Evolutionary conservation across 2,113 vertebrate genomes (phyloP).

Genomic region (Athene noctua): DNA sequence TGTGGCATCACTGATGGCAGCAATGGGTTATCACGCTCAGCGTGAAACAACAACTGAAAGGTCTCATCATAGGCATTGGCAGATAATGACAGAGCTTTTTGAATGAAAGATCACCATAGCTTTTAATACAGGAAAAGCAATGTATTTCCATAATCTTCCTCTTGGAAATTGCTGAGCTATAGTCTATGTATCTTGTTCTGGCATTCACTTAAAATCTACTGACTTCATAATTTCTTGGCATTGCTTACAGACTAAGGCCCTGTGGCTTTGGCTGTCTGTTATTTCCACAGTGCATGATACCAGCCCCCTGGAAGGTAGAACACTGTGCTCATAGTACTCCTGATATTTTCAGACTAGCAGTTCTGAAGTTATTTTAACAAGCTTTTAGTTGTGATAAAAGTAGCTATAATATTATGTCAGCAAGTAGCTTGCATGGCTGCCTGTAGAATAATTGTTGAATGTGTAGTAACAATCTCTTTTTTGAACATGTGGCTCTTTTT

Average conservation of each 20-base stretch:
- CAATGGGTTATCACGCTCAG: background rate
- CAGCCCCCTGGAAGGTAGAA: background rate
- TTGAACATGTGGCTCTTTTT: background rate
- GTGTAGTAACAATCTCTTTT: background rate
- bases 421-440: background rate
- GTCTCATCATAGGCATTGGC: background rate
- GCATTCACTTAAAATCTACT: background rate
- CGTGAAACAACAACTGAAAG: background rate
- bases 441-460: background rate
- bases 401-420: background rate
- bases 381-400: background rate
- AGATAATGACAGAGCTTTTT: background rate
- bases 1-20: background rate
- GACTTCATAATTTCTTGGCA: background rate
- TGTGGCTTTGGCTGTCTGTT: background rate
- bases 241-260: background rate
- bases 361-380: background rate
- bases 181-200: background rate
- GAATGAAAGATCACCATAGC: background rate
- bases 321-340: background rate
- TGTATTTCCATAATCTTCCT: background rate
- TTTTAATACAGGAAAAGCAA: background rate
- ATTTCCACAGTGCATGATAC: background rate
- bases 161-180: background rate
- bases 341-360: background rate